Percentiles rank a stretch among this genome's conserved stretches.
These are phyloP conservation scores for Sturnira hondurensis DNA, from an alignment of 2,113 vertebrate species.

Conservation along the genomic window DNA sequence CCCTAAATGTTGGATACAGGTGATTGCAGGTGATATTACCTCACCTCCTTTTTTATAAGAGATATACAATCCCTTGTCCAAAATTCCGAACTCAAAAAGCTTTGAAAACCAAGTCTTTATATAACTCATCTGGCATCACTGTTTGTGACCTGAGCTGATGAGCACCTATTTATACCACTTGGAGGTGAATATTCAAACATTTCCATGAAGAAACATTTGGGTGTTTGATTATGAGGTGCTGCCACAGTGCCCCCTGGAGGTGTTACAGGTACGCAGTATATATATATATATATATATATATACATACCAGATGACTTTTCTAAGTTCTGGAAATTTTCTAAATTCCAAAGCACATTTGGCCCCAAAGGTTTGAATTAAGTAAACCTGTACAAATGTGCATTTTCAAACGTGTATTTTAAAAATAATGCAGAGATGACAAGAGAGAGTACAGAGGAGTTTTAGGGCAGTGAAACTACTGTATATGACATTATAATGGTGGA, in stretches of 20 bases:
- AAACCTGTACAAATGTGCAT: not conserved
- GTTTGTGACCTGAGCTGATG: not conserved
- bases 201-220: not conserved
- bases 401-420: not conserved
- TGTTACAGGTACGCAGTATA: slow-evolving; percentile 6
- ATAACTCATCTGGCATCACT: not conserved
- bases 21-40: not conserved
- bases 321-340: slow-evolving; percentile 33
- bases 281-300: not conserved
- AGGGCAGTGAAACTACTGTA: not conserved
- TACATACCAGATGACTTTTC: not conserved
- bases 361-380: not conserved
- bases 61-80: not conserved
- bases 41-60: not conserved
- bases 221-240: not conserved
- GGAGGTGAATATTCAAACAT: slow-evolving; percentile 13
- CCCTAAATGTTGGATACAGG: not conserved
- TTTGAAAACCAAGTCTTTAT: slow-evolving; percentile 5
- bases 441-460: not conserved
- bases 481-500: not conserved
- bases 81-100: slow-evolving; percentile 12
- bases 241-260: not conserved
- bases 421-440: not conserved
- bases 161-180: slow-evolving; percentile 6
- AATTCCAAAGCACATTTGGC: slow-evolving; percentile 35